A percentile compares a stretch with the other conserved stretches of the same genome.
Evolutionary conservation across 2,888 invertebrate species (phyloP).

Genomic region (Creontiades dilutus): DNA sequence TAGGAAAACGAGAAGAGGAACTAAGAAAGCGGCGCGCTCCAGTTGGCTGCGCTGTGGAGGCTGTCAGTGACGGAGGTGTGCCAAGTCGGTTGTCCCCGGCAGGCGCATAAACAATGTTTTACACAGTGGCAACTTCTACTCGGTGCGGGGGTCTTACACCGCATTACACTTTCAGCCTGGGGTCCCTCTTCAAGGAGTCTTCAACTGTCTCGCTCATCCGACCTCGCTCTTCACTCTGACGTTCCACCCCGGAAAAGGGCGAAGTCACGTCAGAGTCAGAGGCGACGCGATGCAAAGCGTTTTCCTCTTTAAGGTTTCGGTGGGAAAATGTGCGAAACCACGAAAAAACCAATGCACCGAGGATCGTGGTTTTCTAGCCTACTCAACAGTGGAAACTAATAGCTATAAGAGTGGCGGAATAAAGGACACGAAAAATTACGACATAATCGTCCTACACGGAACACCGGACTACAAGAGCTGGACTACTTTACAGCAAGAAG

Average conservation of each 20-base stretch:
- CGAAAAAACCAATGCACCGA: too few relatives aligned
- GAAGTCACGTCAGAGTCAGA: constrained; percentile 38
- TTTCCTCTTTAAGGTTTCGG: too few relatives aligned
- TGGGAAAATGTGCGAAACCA: too few relatives aligned
- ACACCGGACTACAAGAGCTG: too few relatives aligned
- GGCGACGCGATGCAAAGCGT: constrained; percentile 27
- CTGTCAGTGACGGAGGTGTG: constrained; percentile 70
- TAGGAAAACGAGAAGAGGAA: constrained; percentile 30
- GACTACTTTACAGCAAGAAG: too few relatives aligned
- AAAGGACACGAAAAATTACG: too few relatives aligned
- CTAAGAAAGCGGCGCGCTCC: constrained; percentile 46
- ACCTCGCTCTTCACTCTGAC: constrained; percentile 9
- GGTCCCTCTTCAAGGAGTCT: constrained; percentile 69
- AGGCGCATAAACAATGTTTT: constrained; percentile 71
- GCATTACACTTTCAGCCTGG: constrained; percentile 64
- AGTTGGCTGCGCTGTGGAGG: constrained; percentile 27
- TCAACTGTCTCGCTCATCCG: constrained; percentile 70
- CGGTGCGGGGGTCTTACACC: constrained; percentile 56
- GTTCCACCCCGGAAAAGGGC: constrained; percentile 7
- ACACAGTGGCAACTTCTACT: constrained; percentile 51
- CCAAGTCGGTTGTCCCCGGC: constrained; percentile 59
- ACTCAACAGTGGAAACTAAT: too few relatives aligned
- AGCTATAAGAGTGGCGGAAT: too few relatives aligned
- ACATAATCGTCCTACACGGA: too few relatives aligned
- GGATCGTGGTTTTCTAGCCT: too few relatives aligned